phyloP scores from a whole-genome alignment of 2,888 invertebrate species.

The Ophion ventricosus region DNA sequence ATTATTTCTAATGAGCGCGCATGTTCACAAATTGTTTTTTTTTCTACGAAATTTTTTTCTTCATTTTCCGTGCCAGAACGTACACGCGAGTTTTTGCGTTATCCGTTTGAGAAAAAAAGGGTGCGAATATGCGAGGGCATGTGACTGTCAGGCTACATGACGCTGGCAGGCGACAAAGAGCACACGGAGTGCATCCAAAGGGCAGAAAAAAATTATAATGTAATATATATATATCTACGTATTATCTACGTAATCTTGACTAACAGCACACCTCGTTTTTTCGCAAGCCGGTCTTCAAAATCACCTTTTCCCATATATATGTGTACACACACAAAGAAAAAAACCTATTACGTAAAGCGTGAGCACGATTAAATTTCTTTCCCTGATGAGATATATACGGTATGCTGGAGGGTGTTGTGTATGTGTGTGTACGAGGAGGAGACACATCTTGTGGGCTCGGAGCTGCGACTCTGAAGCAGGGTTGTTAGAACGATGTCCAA shows the following conservation, averaged over 20 bases:
- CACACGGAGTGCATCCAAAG: slow-evolving; percentile 13
- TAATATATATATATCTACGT: slow-evolving; percentile 10
- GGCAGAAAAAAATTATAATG: slow-evolving; percentile 39
- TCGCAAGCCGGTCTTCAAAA: not conserved
- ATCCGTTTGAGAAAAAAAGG: slow-evolving; percentile 26
- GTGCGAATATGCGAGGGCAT: slow-evolving; percentile 33
- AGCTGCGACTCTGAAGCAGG: slow-evolving; percentile 11
- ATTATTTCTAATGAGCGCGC: not conserved
- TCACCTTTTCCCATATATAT: not conserved
- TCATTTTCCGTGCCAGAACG: not conserved
- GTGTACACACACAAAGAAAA: not conserved
- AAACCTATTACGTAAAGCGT: slow-evolving; percentile 49
- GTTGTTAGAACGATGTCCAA: slow-evolving; percentile 16
- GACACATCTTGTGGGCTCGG: slow-evolving; percentile 6
- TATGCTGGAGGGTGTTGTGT: slow-evolving; percentile 5
- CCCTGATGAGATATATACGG: slow-evolving; percentile 47
- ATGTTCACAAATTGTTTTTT: not conserved
- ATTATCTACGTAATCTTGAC: not conserved
- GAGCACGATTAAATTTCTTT: slow-evolving; percentile 73
- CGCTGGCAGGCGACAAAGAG: slow-evolving; percentile 36
- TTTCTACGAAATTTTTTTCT: not conserved
- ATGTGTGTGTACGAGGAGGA: not conserved
- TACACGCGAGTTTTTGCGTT: slow-evolving; percentile 1
- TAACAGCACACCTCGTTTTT: not conserved
- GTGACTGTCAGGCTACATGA: slow-evolving; percentile 40